phyloP scores from a whole-genome alignment of 2,888 invertebrate genomes.

The Drosophila villosipedis region DNA sequence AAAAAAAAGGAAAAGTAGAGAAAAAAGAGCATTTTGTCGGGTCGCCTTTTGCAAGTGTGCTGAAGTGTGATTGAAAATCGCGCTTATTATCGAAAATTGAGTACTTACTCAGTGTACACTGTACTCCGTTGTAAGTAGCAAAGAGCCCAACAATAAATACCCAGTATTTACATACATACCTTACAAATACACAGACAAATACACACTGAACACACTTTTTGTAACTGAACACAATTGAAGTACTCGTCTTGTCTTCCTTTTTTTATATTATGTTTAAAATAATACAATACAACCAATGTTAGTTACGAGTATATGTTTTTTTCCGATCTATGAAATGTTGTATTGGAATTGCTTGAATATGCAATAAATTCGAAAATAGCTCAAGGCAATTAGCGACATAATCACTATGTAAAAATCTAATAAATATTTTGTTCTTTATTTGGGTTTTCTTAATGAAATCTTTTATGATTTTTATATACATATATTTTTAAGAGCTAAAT shows the following conservation, averaged over 20 bases:
- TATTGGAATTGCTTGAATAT: conserved; percentile 35
- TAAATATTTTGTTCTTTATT: neutral
- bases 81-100: conserved; percentile 53
- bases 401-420: neutral
- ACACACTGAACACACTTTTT: conserved; percentile 1
- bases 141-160: conserved; percentile 9
- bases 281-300: conserved; percentile 12
- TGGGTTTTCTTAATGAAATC: neutral
- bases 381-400: conserved; percentile 29
- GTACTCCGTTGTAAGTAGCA: conserved; percentile 33
- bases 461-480: neutral
- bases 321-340: conserved; percentile 25
- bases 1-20: conserved; percentile 6
- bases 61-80: conserved; percentile 42
- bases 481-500: neutral
- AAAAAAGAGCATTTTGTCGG: conserved; percentile 63
- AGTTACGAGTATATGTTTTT: conserved; percentile 1
- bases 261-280: conserved; percentile 7
- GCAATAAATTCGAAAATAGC: conserved; percentile 43
- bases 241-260: conserved; percentile 8
- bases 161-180: conserved; percentile 4
- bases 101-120: conserved; percentile 32
- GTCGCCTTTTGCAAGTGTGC: conserved; percentile 53
- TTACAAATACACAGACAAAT: conserved; percentile 1
- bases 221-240: conserved; percentile 8